Evolutionary conservation across 2,113 vertebrate genomes (phyloP), one percentile per base, ranked within the genome.

Genomic region (Burhinus bistriatus): DNA sequence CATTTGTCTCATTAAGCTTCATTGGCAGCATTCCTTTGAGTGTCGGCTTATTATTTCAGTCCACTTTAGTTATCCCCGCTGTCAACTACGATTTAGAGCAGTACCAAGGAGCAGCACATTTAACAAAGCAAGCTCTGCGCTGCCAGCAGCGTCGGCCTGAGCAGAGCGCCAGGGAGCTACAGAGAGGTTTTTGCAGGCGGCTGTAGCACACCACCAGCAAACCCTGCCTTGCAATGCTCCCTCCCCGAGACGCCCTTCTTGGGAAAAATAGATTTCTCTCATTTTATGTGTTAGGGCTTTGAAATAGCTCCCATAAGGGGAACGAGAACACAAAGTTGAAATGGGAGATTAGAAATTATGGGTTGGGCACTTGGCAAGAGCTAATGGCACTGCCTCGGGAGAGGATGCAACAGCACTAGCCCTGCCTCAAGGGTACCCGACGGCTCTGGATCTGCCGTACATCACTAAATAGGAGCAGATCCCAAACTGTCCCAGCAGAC

Each of bases 1-100:
- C 81, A 72, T 87, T 81, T 70, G 59, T 14, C 84, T 89, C 89
- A 58, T 91, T 55, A 87, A 70, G 87, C 65, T 95, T 44, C 75
- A 29, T 0, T 83, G 68, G 45, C 94, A 95, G 86, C 76, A 81
- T 73, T 83, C 68, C 89, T 90, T 81, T 51, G 71, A 89, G 86
- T 21, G 5, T 57, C 6, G 23, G 77, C 58, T 95, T 83, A 81
- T 82, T 78, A 89, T 91, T 93, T 79, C 87, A 87, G 77, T 38
- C 93, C 64, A 84, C 34, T 84, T 94, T 77, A 64, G 94, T 59
- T 84, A 52, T 64, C 70, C 65, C 73, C 3, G 9, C 69, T 78
- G 93, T 71, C 95, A 91, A 13, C 73, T 42, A 30, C 3, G 2
- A 79, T 93, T 87, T 52, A 93, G 80, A 81, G 81, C 77, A 47